Conservation (phyloP, 35 echinoderm and acorn worm genomes). For the Chiridota heheva region DNA sequence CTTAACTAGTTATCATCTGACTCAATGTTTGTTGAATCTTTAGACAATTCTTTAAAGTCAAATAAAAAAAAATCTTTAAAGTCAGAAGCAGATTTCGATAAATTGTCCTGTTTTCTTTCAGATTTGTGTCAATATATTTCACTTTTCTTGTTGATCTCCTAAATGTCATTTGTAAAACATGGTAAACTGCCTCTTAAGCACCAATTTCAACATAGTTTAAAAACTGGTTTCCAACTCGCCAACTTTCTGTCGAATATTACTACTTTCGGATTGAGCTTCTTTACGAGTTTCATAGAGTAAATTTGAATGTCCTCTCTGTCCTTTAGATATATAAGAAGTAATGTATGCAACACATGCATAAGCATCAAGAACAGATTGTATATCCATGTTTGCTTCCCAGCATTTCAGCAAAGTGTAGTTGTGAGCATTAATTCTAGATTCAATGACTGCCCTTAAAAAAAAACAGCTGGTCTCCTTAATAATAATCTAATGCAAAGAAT, state of each 20-base stretch:
- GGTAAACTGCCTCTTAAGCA: no score
- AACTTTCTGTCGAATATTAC: not conserved
- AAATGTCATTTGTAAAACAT: no score
- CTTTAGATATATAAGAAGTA: not conserved
- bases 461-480: not conserved
- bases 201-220: no score
- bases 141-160: no score
- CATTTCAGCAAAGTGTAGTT: not conserved
- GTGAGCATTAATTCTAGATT: not conserved
- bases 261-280: not conserved
- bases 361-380: slow-evolving; percentile 10
- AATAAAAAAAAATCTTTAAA: no score
- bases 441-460: not conserved
- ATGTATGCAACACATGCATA: slow-evolving; percentile 34
- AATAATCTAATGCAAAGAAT: not conserved
- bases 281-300: not conserved
- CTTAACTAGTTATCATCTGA: no score
- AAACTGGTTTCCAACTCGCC: no score
- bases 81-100: no score
- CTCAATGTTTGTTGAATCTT: no score
- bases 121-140: no score
- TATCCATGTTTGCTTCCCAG: slow-evolving; percentile 2
- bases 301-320: not conserved
- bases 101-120: no score
- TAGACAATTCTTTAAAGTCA: no score